Conservation (phyloP, 2,797 vertebrate genomes). For the Novumbra hubbsi region DNA sequence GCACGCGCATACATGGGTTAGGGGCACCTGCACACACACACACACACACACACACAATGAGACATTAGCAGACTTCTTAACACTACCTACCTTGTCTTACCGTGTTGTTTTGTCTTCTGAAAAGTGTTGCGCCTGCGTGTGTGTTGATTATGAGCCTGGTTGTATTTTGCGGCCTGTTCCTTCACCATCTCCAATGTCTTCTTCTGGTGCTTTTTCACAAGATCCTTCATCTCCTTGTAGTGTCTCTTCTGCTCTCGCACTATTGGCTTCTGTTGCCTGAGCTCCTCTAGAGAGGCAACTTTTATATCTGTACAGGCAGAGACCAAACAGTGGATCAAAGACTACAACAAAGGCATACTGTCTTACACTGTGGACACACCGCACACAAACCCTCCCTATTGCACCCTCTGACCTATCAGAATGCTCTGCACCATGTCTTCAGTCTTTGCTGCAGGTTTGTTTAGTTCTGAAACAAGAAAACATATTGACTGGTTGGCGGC, state of each 20-base stretch:
- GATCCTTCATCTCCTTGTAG: slow-evolving; percentile 97
- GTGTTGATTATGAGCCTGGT: slow-evolving; percentile 84
- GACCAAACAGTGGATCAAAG: slow-evolving; percentile 4
- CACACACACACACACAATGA: slow-evolving; percentile 1
- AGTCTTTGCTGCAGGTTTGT: slow-evolving; percentile 89
- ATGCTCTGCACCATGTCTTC: slow-evolving; percentile 94
- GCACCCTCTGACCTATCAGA: slow-evolving; percentile 83
- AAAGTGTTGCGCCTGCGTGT: slow-evolving; percentile 75
- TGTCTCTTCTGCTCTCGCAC: slow-evolving; percentile 94
- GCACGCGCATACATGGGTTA: slow-evolving; percentile 48
- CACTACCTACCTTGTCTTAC: slow-evolving; percentile 74
- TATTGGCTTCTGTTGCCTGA: slow-evolving; percentile 92
- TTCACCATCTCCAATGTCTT: slow-evolving; percentile 93
- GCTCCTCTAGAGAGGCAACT: slow-evolving; percentile 81
- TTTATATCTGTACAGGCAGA: slow-evolving; percentile 78
- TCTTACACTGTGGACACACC: neutral
- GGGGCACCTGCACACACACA: no score
- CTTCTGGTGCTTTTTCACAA: slow-evolving; percentile 95
- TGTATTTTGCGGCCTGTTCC: slow-evolving; percentile 83
- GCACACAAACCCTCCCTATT: neutral
- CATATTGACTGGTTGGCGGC: neutral
- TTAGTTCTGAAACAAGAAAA: slow-evolving; percentile 74
- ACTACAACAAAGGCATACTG: neutral
- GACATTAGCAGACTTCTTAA: slow-evolving; percentile 48
- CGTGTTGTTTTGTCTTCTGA: slow-evolving; percentile 65